Conservation (phyloP, 2,888 invertebrate genomes). For the Anticlea derivata region DNA sequence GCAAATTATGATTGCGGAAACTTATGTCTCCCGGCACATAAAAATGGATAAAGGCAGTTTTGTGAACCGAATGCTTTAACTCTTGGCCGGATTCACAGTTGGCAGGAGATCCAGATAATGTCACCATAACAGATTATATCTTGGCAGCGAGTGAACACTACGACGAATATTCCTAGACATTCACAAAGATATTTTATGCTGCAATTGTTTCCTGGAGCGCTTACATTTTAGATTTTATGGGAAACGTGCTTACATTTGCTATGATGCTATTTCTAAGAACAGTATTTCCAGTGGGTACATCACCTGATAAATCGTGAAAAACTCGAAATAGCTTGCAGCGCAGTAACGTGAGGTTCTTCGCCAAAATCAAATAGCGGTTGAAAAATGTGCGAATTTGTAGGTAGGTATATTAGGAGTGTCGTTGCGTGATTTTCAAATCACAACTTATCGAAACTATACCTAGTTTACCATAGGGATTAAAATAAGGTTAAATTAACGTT, state of each 20-base stretch:
- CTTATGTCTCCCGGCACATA: slow-evolving; percentile 29
- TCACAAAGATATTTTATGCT: slow-evolving; percentile 58
- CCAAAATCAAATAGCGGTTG: no score
- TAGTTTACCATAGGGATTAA: no score
- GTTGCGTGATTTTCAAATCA: no score
- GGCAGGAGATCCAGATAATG: slow-evolving; percentile 76
- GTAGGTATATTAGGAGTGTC: no score
- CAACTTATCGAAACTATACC: no score
- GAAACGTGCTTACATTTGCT: slow-evolving; percentile 5
- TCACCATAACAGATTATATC: slow-evolving; percentile 82
- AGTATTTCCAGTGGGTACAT: no score
- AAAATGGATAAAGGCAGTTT: slow-evolving; percentile 47
- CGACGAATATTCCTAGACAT: slow-evolving; percentile 61
- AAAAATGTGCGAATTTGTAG: no score
- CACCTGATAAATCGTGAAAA: no score
- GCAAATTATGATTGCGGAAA: slow-evolving; percentile 12
- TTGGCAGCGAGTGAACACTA: slow-evolving; percentile 66
- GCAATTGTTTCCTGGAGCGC: slow-evolving; percentile 33
- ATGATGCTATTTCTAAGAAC: slow-evolving; percentile 1
- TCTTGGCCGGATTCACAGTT: slow-evolving; percentile 67
- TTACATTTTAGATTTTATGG: slow-evolving; percentile 26
- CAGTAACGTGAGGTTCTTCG: no score
- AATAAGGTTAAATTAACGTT: no score
- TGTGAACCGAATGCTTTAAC: slow-evolving; percentile 63
- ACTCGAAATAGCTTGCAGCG: no score